Evolutionary conservation across 2,888 invertebrate genomes (phyloP).

Genomic region (Aphidius colemani): DNA sequence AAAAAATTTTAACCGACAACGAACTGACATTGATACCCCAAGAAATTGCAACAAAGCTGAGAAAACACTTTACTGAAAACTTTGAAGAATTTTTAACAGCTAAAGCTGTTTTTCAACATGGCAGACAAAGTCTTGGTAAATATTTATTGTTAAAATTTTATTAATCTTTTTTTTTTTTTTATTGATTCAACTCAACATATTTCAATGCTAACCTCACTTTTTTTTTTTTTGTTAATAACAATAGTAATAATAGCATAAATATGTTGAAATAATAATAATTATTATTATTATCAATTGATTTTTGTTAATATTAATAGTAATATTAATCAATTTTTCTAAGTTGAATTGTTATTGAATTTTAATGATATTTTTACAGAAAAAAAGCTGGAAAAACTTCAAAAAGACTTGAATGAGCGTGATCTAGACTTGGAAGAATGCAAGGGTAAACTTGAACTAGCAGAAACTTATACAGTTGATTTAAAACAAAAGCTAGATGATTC

Average conservation of each 20-base stretch:
- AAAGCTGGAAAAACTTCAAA: slow-evolving; percentile 64
- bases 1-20: slow-evolving; percentile 61
- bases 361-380: slow-evolving; percentile 61
- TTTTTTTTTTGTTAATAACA: not conserved
- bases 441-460: slow-evolving; percentile 67
- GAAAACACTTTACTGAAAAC: slow-evolving; percentile 65
- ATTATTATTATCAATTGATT: too few relatives aligned
- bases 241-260: too few relatives aligned
- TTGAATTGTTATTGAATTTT: too few relatives aligned
- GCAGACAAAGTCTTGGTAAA: slow-evolving; percentile 68
- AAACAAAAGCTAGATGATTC: slow-evolving; percentile 69
- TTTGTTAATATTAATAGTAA: too few relatives aligned
- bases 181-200: slow-evolving; percentile 22
- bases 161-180: slow-evolving; percentile 1
- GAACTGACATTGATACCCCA: slow-evolving; percentile 65
- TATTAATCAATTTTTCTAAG: too few relatives aligned
- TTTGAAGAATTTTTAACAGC: slow-evolving; percentile 75
- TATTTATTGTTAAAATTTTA: slow-evolving; percentile 18
- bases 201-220: slow-evolving; percentile 1
- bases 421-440: slow-evolving; percentile 69
- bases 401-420: slow-evolving; percentile 64
- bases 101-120: slow-evolving; percentile 75
- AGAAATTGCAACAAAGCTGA: slow-evolving; percentile 67
- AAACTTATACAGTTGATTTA: slow-evolving; percentile 69
- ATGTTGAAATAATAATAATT: too few relatives aligned